Percentiles rank a stretch among this genome's conserved stretches.
These are phyloP conservation scores for Nestor notabilis DNA, from an alignment of 2,113 vertebrate species.

Conservation along the genomic window DNA sequence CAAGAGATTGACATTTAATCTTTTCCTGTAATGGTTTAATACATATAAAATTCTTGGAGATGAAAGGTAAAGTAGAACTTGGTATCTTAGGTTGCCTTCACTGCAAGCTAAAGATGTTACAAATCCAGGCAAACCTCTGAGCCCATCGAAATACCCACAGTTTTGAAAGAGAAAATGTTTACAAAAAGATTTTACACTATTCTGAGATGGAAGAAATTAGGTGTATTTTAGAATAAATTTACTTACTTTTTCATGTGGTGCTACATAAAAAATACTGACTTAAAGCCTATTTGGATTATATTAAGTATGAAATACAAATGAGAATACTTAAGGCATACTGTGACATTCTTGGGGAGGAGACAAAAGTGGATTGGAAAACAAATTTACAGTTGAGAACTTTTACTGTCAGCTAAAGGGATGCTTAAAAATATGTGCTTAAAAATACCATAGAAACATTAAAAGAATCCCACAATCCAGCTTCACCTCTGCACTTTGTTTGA, in stretches of 20 bases:
- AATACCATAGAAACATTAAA: background rate
- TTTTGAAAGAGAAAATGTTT: background rate
- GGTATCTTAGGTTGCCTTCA: background rate
- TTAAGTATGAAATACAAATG: background rate
- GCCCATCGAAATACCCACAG: background rate
- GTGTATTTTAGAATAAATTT: background rate
- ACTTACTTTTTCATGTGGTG: background rate
- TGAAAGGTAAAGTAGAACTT: background rate
- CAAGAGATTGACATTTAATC: constrained; percentile 9
- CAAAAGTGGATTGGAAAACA: background rate
- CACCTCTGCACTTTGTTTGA: background rate
- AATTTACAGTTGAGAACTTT: background rate
- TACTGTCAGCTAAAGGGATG: background rate
- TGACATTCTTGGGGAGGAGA: background rate
- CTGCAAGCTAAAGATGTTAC: background rate
- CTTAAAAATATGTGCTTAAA: background rate
- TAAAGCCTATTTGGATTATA: background rate
- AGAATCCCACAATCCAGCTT: background rate
- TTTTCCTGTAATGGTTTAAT: constrained; percentile 7
- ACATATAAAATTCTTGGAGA: background rate
- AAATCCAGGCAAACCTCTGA: background rate
- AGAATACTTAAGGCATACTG: constrained; percentile 3
- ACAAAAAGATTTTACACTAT: background rate
- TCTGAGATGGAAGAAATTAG: background rate
- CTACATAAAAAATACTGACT: background rate